Base-by-base conservation (phyloP, 2,113 vertebrate genomes). In the Chlorodrepanis virens region DNA sequence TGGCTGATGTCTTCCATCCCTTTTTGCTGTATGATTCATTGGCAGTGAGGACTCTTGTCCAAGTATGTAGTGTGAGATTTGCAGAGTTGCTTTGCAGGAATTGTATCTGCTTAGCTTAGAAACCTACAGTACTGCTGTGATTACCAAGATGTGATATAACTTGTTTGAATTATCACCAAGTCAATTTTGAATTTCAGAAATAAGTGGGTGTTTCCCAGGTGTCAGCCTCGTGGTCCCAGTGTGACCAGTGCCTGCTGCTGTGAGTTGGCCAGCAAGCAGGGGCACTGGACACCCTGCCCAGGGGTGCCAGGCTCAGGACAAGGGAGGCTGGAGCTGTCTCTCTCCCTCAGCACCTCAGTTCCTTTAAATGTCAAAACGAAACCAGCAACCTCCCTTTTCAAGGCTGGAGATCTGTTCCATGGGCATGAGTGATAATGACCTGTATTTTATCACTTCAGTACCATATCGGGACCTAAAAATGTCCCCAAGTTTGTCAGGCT, bases 211-310 rank as follows among this genome's bases (percentile, higher is more conserved):
- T 86, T 88, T 91, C 79, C 25, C 49, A 75, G 60, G 21, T 60
- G 20, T 9, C 10, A 44, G 37, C 29, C 22, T 21, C 8, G 2
- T 54, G 54, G n/a, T 60, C 45, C 71, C 20, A 60, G 8, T n/a
- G 1, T 37, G 8, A 20, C 17, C 37, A 21, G 31, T 52, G 75
- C 20, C 17, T 47, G 52, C 21, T 21, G 57, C 68, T 77, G 53
- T 45, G 2, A 3, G 10, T 4, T 42, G 44, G 21, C 31, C 12
- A 54, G 59, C 37, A 28, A 52, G 24, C 4, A 16, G 35, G 29
- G 44, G 8, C 24, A 40, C 45, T 19, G 44, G 18, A 9, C 0
- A 4, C 29, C 1, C 2, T 54, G 59, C 84, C 0, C 1, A 40
- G 70, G 59, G 14, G 2, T 80, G 39, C 33, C 1, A 2, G 20